A percentile compares a stretch with the other conserved stretches of the same genome.
Evolutionary conservation across 2,888 invertebrate genomes (phyloP).

Genomic region (Gisinianus flammeolus): DNA sequence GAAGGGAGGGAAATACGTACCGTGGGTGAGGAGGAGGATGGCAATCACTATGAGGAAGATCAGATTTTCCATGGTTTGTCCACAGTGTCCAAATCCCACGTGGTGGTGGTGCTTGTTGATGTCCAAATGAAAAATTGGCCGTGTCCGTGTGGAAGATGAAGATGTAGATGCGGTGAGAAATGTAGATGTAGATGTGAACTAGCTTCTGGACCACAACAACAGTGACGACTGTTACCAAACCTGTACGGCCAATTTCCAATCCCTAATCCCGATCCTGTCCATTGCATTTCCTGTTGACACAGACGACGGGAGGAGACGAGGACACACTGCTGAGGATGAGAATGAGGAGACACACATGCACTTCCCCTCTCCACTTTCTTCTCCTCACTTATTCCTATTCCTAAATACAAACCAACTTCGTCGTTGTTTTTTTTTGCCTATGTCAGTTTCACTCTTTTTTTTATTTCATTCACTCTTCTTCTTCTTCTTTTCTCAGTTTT

Average conservation of each 20-base stretch:
- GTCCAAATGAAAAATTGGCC: too few species aligned
- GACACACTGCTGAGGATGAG: too few species aligned
- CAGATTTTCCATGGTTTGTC: slow-evolving; percentile 55
- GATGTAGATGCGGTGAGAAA: neutral
- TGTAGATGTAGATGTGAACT: neutral
- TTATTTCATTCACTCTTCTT: slow-evolving; percentile 1
- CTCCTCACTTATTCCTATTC: slow-evolving; percentile 4
- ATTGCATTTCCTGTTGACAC: too few species aligned
- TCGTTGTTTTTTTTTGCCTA: neutral
- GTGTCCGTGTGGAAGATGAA: slow-evolving; percentile 10
- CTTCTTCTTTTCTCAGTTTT: neutral
- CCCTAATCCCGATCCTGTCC: too few species aligned
- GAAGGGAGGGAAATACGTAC: slow-evolving; percentile 39
- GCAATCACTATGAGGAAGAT: slow-evolving; percentile 52
- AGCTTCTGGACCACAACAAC: slow-evolving; percentile 11
- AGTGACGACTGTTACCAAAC: neutral
- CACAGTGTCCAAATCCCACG: too few species aligned
- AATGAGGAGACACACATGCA: too few species aligned
- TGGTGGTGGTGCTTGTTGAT: too few species aligned
- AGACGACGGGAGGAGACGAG: too few species aligned
- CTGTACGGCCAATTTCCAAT: too few species aligned
- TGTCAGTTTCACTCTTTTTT: neutral
- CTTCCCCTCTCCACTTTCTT: neutral
- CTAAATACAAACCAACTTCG: neutral
- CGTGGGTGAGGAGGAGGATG: slow-evolving; percentile 50